Evolutionary conservation across 1,140 invertebrate species (phyloP), one percentile per base, ranked within the genome.

Genomic region (Hesperophylax magnus): DNA sequence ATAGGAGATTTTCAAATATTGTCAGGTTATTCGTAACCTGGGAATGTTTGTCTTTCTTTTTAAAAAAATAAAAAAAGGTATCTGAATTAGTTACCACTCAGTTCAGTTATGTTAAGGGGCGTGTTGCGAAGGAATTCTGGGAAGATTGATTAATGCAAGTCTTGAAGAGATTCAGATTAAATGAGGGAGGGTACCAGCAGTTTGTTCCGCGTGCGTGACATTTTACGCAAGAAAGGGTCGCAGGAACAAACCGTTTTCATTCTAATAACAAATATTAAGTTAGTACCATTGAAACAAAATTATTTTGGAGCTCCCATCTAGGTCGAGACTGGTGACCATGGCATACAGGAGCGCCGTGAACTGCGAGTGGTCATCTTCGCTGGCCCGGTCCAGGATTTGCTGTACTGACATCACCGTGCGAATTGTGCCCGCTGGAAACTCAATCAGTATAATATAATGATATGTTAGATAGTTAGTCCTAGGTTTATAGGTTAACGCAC

Each of bases 291-390:
- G 86, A 53, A 54, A 72, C 22, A 54, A 8, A 3, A 72, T 14
- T 15, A 27, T 74, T 67, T 71, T 80, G 22, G 80, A 76, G 7
- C 85, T 82, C 9, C 91, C 91, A 83, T 92, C 91, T 18, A 92
- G 84, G 83, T 92, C 90, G 9, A 91, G 86, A 17, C 88, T 84
- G 18, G 87, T 91, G 1, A 92, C 81, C 81, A 89, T 86, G 8
- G 85, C 90, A 83, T 88, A 90, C 17, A 91, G 74, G 3, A 91
- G 84, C 7, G 87, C 89, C 7, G 90, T 90, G 81, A 92, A 91
- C 8, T 86, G 86, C 77, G 88, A 85, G 69, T 84, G 74, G 1
- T 85, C 81, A 14, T 87, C 86, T 5, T 86, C 85, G 56, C 87
- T 85, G 17, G 85, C 85, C 69, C 88, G 88, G n/a, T 88, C 86